These are phyloP conservation scores for Acanthosepion esculentum DNA, from an alignment of 2,888 invertebrate genomes.

Conservation along the genomic window DNA sequence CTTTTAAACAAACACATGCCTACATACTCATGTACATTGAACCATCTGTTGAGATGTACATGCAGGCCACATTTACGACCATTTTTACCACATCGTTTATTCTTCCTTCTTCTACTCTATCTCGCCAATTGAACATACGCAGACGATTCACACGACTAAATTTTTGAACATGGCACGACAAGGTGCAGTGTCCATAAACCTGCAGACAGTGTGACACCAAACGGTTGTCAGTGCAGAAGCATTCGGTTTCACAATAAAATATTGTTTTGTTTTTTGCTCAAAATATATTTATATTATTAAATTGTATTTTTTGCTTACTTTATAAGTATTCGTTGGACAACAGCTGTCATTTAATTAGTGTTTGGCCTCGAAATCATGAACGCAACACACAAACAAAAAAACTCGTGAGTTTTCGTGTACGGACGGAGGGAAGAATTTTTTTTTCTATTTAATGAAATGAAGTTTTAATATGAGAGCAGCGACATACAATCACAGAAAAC, in stretches of 20 bases:
- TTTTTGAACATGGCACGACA: background rate
- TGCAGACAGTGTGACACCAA: background rate
- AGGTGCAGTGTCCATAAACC: background rate
- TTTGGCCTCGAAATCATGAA: no score
- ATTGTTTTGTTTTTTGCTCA: no score
- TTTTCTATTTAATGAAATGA: no score
- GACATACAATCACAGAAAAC: no score
- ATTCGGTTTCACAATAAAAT: background rate
- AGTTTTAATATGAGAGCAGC: no score
- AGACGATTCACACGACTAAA: background rate
- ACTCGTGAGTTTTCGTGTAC: no score
- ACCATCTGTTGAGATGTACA: background rate
- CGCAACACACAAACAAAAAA: no score
- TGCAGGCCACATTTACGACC: background rate
- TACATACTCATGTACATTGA: background rate
- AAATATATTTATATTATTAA: no score
- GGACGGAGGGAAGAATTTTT: no score
- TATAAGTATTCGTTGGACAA: no score
- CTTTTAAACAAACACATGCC: background rate
- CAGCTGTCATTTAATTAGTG: no score
- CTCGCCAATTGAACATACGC: background rate
- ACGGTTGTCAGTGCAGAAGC: background rate
- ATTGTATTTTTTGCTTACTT: no score
- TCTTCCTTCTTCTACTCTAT: background rate
- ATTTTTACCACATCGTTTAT: background rate